Evolutionary conservation across 2,113 vertebrate genomes (phyloP).

Genomic region (Abramis brama): DNA sequence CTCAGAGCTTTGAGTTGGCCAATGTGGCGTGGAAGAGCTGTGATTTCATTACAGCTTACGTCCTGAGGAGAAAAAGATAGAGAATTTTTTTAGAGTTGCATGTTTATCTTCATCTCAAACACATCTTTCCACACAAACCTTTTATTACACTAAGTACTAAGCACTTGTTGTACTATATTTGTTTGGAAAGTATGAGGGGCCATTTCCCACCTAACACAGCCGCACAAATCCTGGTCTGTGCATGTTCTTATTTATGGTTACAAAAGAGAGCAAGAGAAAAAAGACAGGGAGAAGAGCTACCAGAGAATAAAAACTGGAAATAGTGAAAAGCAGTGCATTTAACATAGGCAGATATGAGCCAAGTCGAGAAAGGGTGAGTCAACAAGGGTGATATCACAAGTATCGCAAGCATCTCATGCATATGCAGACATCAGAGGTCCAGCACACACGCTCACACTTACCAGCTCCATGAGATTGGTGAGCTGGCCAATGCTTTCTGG

Average conservation of each 20-base stretch:
- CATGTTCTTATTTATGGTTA: not conserved
- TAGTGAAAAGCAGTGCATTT: not conserved
- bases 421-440: constrained; percentile 27
- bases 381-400: not conserved
- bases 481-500: constrained; percentile 92
- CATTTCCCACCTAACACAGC: not conserved
- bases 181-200: not conserved
- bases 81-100: not conserved
- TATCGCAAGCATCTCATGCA: not conserved
- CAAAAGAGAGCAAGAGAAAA: not conserved
- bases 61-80: constrained; percentile 75
- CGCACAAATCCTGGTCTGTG: not conserved
- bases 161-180: constrained; percentile 3
- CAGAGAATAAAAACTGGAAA: not conserved
- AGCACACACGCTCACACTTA: constrained; percentile 69
- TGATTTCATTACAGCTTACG: constrained; percentile 96
- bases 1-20: constrained; percentile 86
- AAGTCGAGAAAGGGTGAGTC: not conserved
- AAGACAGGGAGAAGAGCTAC: not conserved
- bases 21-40: constrained; percentile 87
- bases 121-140: constrained; percentile 3
- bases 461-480: constrained; percentile 93
- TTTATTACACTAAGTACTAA: constrained; percentile 38
- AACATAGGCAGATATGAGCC: not conserved
- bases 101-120: constrained; percentile 6